Base-by-base conservation (phyloP, 1,140 invertebrate species). In the Physella acuta region DNA sequence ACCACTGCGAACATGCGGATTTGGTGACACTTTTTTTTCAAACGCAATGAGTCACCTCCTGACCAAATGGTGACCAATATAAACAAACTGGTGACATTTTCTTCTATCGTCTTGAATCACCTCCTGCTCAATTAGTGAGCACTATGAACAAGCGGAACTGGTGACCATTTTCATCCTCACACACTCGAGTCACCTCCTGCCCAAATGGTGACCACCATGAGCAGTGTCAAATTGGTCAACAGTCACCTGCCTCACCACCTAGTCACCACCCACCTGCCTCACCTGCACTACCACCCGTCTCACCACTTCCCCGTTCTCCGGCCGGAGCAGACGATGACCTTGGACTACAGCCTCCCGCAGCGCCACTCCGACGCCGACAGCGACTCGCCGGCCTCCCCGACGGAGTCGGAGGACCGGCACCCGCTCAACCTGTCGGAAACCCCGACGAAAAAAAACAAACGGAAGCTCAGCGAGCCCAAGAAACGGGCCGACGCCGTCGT, bases 381-480 rank as follows among this genome's bases (percentile, higher is more conserved):
- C 11, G 33, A 59, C 20, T 49, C 55, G 4, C 26, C 51, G 30
- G 55, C 26, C 3, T 26, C 30, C 30, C 34, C 44, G 31, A 28
- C 53, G 8, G 52, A 17, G 20, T 34, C 52, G n/a, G 34, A 51
- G 2, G 14, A 26, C 20, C 24, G 36, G 28, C 53, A 68, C 37
- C 52, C 31, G 4, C 53, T 37, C 16, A 31, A 37, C 2, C 59
- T 70, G 16, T 56, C 61, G 56, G 76, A 78, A 49, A 79, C 78
- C 24, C 79, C 79, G 3, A 70, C 73, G 17, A 73, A 79, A 52
- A 85, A 81, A 74, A 88, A 89, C 77, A 92, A 92, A 79, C 84
- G 91, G 31, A 92, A 92, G 73, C 86, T 90, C 65, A 88, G 90
- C 16, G 92, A 93, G 68, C 90, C 91, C 0, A 87, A 89, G 14